Percentiles rank a stretch among this genome's conserved stretches.
These are phyloP conservation scores for Tipula confusa DNA, from an alignment of 2,888 invertebrate species.

Conservation along the genomic window DNA sequence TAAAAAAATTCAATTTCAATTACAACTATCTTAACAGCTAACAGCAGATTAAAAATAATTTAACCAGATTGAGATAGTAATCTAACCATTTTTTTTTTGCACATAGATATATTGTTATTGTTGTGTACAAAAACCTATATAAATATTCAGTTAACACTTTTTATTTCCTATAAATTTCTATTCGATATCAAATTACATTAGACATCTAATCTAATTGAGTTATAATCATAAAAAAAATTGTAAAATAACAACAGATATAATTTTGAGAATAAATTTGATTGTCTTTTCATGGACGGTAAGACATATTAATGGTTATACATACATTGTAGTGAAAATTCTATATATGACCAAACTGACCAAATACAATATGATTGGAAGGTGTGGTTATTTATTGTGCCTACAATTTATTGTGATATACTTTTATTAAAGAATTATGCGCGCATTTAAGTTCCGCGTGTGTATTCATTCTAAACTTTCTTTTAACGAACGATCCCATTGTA, in stretches of 20 bases:
- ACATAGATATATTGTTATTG: not conserved
- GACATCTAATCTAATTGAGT: conserved; percentile 25
- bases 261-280: not conserved
- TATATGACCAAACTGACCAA: not conserved
- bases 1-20: not conserved
- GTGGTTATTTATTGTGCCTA: not conserved
- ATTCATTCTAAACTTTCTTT: not conserved
- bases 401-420: not conserved
- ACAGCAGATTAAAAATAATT: not conserved
- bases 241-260: not conserved
- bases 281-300: not conserved
- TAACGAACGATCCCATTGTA: not conserved
- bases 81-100: not conserved
- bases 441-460: not conserved
- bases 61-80: not conserved
- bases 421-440: not conserved
- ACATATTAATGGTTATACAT: not conserved
- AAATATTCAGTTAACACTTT: not conserved
- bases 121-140: not conserved
- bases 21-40: not conserved
- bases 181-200: conserved; percentile 12
- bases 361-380: not conserved
- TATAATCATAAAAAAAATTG: not conserved
- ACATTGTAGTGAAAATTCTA: not conserved
- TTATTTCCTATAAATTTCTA: not conserved